Base-by-base conservation (phyloP, 2,113 vertebrate species). In the Myotis brandtii region DNA sequence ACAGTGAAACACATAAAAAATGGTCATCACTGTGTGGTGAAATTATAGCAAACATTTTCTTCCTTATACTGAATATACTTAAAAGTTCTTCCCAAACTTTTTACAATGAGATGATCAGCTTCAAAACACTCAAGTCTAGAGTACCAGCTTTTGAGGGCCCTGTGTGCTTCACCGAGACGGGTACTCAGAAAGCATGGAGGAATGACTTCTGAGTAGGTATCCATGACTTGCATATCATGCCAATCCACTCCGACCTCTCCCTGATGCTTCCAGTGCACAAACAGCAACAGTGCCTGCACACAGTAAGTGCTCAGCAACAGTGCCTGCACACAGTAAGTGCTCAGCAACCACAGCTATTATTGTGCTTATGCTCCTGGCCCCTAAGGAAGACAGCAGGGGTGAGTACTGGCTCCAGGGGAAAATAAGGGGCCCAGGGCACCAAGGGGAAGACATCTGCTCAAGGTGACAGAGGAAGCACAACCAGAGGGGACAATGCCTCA, bases 201-300 rank as follows among this genome's bases (percentile, higher is more conserved):
- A n/a, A 17, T 5, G 9, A 50, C 2, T 17, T 9, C n/a, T 0
- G 0, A 34, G n/a, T 1, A 30, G 30, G 30, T 1, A 25, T 37
- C 54, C 18, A 9, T 0, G 2, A 7, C 2, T 0, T 6, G 16
- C 13, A 13, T 2, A 2, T 20, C 32, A 8, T 1, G 16, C 27
- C 37, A 17, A 4, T 21, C 54, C 27, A 2, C 37, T 12, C 20
- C 1, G 3, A 40, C 9, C 14, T 17, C 81, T 48, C 25, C 43
- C 11, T 12, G 14, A 30, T 18, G 6, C 9, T 11, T n/a, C 66
- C 13, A 3, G 3, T 2, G 23, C 17, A 9, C 1, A 5, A 17
- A 76, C 20, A 8, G 14, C 66, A 16, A 1, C 10, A 1, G 54
- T 5, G 25, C 18, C 52, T 25, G 48, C 50, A 10, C 4, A 8